Evolutionary conservation across 1,140 invertebrate species (phyloP).

Genomic region (Diorhabda carinulata): DNA sequence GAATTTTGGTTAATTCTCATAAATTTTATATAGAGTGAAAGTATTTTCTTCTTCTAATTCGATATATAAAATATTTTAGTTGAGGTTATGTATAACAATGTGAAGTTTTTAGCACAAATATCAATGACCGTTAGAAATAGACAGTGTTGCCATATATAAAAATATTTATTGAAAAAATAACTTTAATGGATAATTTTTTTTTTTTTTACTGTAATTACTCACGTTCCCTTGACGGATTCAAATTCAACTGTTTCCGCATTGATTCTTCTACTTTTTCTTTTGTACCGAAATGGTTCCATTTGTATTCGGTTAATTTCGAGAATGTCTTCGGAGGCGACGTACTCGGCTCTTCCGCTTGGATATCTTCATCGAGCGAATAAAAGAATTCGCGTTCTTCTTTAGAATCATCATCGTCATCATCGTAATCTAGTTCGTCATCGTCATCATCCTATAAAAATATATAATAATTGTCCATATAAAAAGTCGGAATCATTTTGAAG

Average conservation of each 20-base stretch:
- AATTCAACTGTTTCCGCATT: conserved; percentile 24
- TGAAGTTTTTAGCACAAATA: not conserved
- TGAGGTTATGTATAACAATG: not conserved
- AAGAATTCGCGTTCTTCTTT: conserved; percentile 7
- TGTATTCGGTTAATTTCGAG: conserved; percentile 36
- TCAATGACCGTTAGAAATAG: not conserved
- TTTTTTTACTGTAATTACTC: conserved; percentile 11
- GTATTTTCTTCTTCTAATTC: not conserved
- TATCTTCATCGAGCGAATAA: conserved; percentile 12
- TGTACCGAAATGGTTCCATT: conserved; percentile 39
- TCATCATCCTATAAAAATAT: conserved; percentile 30
- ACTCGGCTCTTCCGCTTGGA: conserved; percentile 38
- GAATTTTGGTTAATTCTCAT: no score
- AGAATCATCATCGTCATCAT: conserved; percentile 11
- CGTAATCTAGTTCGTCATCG: conserved; percentile 11
- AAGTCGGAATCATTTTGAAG: no score
- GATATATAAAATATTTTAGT: not conserved
- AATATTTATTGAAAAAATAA: not conserved
- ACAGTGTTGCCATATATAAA: not conserved
- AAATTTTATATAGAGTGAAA: conserved; percentile 8
- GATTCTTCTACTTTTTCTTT: conserved; percentile 32
- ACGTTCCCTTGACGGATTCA: conserved; percentile 24
- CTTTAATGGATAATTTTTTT: not conserved
- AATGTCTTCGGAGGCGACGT: conserved; percentile 22
- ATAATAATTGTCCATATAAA: no score